These are phyloP conservation scores for Cheilosia impressa DNA, from an alignment of 2,888 invertebrate genomes.

Conservation along the genomic window DNA sequence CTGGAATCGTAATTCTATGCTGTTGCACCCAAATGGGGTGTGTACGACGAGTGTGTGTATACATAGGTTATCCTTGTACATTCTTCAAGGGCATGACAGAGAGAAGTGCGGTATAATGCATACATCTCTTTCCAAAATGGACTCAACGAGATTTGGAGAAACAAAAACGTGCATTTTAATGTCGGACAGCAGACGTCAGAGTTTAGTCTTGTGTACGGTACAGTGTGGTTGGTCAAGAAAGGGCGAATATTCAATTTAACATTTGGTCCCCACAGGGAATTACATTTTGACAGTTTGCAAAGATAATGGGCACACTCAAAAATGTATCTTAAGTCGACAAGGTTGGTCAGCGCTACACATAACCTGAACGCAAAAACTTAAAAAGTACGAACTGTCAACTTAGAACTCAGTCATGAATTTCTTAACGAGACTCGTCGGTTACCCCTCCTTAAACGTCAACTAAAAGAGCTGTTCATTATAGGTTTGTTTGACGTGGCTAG, in stretches of 20 bases:
- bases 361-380: too few relatives aligned
- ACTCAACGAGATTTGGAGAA: slow-evolving; percentile 32
- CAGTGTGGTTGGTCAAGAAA: not conserved
- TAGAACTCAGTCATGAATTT: too few relatives aligned
- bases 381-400: too few relatives aligned
- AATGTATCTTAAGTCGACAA: too few relatives aligned
- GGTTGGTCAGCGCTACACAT: too few relatives aligned
- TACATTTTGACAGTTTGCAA: too few relatives aligned
- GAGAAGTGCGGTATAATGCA: not conserved
- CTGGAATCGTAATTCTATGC: slow-evolving; percentile 25
- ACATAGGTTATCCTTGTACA: slow-evolving; percentile 47
- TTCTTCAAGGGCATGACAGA: slow-evolving; percentile 39
- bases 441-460: too few relatives aligned
- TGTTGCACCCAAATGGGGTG: not conserved
- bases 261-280: too few relatives aligned
- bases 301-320: too few relatives aligned
- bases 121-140: slow-evolving; percentile 24
- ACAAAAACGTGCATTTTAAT: slow-evolving; percentile 33
- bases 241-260: not conserved
- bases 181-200: slow-evolving; percentile 37
- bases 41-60: not conserved
- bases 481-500: too few relatives aligned
- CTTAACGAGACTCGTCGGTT: too few relatives aligned
- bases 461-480: too few relatives aligned
- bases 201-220: not conserved